Conservation (phyloP, 2,113 vertebrate genomes). For the Ceuthmochares aereus region DNA sequence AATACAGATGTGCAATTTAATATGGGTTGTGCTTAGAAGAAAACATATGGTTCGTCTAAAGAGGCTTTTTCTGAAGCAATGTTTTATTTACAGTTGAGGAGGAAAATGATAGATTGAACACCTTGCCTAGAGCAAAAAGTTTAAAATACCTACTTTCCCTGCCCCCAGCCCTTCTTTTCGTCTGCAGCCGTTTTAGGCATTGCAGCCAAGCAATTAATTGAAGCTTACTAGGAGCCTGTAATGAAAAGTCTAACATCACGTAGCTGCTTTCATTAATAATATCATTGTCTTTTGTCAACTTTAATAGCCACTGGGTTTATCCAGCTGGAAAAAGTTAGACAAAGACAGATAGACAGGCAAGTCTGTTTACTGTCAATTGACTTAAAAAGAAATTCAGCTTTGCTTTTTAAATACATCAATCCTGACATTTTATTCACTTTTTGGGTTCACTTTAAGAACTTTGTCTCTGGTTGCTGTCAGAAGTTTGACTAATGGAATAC, state of each 20-base stretch:
- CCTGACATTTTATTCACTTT: slow-evolving; percentile 37
- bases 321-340: slow-evolving; percentile 74
- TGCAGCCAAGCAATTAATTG: slow-evolving; percentile 68
- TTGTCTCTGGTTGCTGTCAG: slow-evolving; percentile 16
- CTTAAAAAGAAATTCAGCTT: slow-evolving; percentile 51
- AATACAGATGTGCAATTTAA: neutral
- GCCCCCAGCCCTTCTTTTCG: neutral
- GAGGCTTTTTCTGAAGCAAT: neutral
- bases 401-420: slow-evolving; percentile 64
- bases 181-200: slow-evolving; percentile 31
- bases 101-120: slow-evolving; percentile 13
- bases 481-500: slow-evolving; percentile 22
- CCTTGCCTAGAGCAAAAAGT: neutral
- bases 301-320: slow-evolving; percentile 71
- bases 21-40: neutral
- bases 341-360: slow-evolving; percentile 65
- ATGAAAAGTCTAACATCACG: slow-evolving; percentile 59
- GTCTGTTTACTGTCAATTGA: slow-evolving; percentile 70
- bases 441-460: slow-evolving; percentile 51
- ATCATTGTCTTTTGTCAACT: slow-evolving; percentile 66
- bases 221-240: slow-evolving; percentile 44
- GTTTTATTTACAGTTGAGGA: slow-evolving; percentile 26
- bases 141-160: slow-evolving; percentile 8
- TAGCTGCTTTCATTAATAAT: slow-evolving; percentile 75
- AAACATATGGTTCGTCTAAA: neutral